phyloP scores from a whole-genome alignment of 1,140 invertebrate species.

The Catajapyx aquilonaris region DNA sequence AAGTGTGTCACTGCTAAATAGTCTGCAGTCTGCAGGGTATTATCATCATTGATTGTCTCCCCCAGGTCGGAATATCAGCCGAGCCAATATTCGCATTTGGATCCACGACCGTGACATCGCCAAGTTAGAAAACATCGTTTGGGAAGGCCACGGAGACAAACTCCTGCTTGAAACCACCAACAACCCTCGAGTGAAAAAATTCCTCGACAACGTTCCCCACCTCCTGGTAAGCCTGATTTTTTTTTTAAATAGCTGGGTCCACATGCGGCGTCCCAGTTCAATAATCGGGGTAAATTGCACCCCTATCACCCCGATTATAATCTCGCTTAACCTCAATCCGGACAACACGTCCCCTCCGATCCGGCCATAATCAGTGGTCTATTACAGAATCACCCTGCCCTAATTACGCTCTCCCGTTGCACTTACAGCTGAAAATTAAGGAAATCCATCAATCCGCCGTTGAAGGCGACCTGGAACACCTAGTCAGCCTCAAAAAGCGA shows the following conservation, averaged over 20 bases:
- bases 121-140: conserved; percentile 59
- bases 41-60: too few species aligned
- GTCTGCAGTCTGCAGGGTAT: too few species aligned
- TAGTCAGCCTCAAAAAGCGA: conserved; percentile 33
- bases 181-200: conserved; percentile 52
- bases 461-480: conserved; percentile 42
- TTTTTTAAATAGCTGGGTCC: conserved; percentile 1
- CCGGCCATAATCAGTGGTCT: conserved; percentile 1
- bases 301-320: conserved; percentile 1
- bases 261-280: neutral
- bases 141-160: conserved; percentile 64
- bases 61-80: conserved; percentile 40
- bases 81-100: conserved; percentile 76
- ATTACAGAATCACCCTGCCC: conserved; percentile 1
- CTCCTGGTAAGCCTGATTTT: conserved; percentile 44
- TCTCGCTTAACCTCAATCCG: too few species aligned
- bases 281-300: neutral
- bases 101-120: conserved; percentile 70
- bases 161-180: conserved; percentile 61
- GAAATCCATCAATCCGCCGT: conserved; percentile 55
- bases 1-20: too few species aligned
- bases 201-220: conserved; percentile 63
- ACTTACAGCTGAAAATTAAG: conserved; percentile 49
- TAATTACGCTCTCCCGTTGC: conserved; percentile 2
- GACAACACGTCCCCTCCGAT: too few species aligned